A percentile compares a stretch with the other conserved stretches of the same genome.
Conservation (phyloP, 2,797 vertebrate species). For the Masticophis lateralis region DNA sequence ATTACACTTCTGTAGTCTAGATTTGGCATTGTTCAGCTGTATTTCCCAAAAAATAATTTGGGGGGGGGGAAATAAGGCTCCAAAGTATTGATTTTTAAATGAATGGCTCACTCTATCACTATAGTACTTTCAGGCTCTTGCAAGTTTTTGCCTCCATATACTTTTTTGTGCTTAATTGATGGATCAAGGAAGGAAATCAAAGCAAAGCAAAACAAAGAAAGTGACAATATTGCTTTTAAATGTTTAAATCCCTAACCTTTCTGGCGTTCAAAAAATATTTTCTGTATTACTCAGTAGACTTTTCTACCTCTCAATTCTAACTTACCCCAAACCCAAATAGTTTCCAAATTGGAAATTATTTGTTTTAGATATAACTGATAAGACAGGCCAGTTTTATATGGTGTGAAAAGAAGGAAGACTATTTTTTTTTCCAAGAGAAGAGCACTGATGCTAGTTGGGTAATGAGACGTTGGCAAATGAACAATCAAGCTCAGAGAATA, state of each 20-base stretch:
- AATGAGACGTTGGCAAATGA: background rate
- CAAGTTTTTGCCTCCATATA: background rate
- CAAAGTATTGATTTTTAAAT: background rate
- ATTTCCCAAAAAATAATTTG: background rate
- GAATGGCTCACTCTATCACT: background rate
- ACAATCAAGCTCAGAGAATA: background rate
- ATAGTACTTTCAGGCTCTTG: background rate
- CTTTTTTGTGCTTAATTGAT: background rate
- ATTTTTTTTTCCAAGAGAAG: background rate
- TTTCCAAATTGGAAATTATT: background rate
- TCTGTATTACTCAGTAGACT: background rate
- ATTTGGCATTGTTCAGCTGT: background rate
- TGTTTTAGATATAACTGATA: background rate
- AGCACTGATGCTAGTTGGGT: background rate
- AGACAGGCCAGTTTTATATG: background rate
- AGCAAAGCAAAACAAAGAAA: background rate
- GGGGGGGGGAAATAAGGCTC: background rate
- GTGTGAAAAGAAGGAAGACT: background rate
- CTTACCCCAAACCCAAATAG: background rate
- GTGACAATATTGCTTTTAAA: background rate
- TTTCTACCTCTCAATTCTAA: background rate
- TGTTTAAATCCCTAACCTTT: background rate
- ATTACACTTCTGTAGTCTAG: background rate
- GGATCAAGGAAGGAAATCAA: background rate
- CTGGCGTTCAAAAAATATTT: background rate